These are phyloP conservation scores for Dyspetes luteomarginatus DNA, from an alignment of 2,888 invertebrate species.

Conservation along the genomic window DNA sequence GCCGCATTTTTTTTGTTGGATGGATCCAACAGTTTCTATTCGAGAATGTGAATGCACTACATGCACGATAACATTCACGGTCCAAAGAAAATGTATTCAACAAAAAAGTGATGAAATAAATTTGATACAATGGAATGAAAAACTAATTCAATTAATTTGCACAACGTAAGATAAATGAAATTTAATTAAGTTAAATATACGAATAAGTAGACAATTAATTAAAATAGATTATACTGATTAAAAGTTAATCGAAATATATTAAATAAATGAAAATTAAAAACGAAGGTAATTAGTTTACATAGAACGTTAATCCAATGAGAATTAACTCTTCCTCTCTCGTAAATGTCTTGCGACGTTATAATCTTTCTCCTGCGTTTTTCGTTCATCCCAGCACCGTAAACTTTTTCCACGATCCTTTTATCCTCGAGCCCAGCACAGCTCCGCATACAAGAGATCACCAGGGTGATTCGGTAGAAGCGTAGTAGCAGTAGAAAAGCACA, in stretches of 20 bases:
- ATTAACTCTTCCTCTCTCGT: background rate
- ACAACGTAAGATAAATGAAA: no score
- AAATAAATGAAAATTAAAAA: background rate
- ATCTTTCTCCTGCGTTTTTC: background rate
- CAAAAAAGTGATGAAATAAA: no score
- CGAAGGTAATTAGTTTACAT: background rate
- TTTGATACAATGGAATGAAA: no score
- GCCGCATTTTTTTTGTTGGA: no score
- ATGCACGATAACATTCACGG: no score
- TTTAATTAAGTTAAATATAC: background rate
- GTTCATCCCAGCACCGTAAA: background rate
- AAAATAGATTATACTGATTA: no score
- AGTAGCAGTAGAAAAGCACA: background rate
- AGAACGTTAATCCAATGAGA: background rate
- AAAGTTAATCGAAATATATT: background rate
- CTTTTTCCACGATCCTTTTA: conserved; percentile 28
- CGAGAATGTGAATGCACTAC: no score
- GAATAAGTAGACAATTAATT: background rate
- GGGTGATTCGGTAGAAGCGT: conserved; percentile 21
- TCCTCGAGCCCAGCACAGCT: conserved; percentile 18
- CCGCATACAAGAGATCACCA: conserved; percentile 7
- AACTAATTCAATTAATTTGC: no score
- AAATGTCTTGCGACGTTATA: background rate
- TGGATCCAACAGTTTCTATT: no score
- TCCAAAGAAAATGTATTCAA: no score